Base-by-base conservation (phyloP, 2,888 invertebrate genomes). In the Caenorhabditis afra region DNA sequence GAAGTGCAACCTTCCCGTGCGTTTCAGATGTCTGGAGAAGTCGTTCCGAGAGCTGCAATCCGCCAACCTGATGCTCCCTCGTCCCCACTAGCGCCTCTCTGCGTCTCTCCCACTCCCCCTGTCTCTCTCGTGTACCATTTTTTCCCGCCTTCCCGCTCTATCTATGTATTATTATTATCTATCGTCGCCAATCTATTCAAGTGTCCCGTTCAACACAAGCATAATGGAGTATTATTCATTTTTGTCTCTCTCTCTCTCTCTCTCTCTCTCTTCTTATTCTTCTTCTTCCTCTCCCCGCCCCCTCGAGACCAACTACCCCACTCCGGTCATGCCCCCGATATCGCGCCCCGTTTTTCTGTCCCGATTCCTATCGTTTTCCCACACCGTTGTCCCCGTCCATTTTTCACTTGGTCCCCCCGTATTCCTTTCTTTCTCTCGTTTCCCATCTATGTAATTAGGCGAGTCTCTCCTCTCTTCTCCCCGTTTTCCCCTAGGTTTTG, bases 11-110 rank as follows among this genome's bases (percentile, higher is more conserved):
- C 41, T 14, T 3, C 41, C 11, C 29, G 29, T 29, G n/a, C n/a
- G 3, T 58, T 83, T 59, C 66, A 84, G 84, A 70, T 84, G 84
- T 37, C 45, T 84, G 16, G 84, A 84, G 3, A 73, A 79, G 49
- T 74, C 84, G 8, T 84, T 76, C 79, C 84, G 84, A 10, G 84
- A 84, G n/a, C 55, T 84, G 49, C 10, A 39, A 1, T 62, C 49
- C 49, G 29, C 58, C 44, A 73, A 68, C 45, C 55, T 79, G 49
- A 58, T 68, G 45, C 41, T 44, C 37, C 68, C 65, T 44, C 79
- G 70, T 41, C 41, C 14, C 7, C 41, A 14, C 41, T 44, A 66
- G 59, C 44, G 14, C 37, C 18, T 47, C 14, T 37, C 2, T 37
- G 18, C 3, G 11, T 23, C 29, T 7, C 37, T 22, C 37, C 29